Evolutionary conservation across 2,888 invertebrate species (phyloP), one percentile per base, ranked within the genome.

Genomic region (Gari tellinella): DNA sequence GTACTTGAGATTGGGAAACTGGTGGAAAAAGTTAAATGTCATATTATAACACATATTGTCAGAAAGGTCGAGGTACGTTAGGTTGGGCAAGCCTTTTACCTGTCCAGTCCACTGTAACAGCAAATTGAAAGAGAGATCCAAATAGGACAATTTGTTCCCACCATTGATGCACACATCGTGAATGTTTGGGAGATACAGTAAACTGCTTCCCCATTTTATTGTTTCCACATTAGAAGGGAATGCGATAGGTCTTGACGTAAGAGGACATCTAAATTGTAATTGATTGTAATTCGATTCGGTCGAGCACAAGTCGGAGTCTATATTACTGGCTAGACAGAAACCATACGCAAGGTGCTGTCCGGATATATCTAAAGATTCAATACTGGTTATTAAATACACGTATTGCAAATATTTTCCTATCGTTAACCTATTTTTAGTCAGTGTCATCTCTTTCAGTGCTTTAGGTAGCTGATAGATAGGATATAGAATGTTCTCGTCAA

Each of bases 121-220:
- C 8, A 74, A 21, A 52, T 80, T 80, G 14, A 58, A 76, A 2
- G 76, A 74, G 5, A 80, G 12, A 46, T 80, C 60, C 2, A 80
- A 12, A 15, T 23, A 38, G n/a, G 25, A 21, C 1, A 76, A 53
- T 7, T 45, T 40, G 2, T 21, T 23, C 12, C 72, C 61, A 8
- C 57, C 57, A 23, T 63, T 70, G 23, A 78, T n/a, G 23, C 21
- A 21, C 2, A 61, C 19, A 1, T 17, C 2, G 0, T 8, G 41
- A 21, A 70, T 53, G 2, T 45, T n/a, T 10, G 31, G 31, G 23
- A 60, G 19, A 41, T 55, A 21, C 1, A 70, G 17, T 7, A 73
- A 64, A 57, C 73, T 73, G 17, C 51, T 45, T 19, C 57, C 38
- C 69, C 69, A 78, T 17, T 45, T 56, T 2, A 64, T 1, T 15